Base-by-base conservation (phyloP, 2,888 invertebrate genomes). In the Cancer borealis region DNA sequence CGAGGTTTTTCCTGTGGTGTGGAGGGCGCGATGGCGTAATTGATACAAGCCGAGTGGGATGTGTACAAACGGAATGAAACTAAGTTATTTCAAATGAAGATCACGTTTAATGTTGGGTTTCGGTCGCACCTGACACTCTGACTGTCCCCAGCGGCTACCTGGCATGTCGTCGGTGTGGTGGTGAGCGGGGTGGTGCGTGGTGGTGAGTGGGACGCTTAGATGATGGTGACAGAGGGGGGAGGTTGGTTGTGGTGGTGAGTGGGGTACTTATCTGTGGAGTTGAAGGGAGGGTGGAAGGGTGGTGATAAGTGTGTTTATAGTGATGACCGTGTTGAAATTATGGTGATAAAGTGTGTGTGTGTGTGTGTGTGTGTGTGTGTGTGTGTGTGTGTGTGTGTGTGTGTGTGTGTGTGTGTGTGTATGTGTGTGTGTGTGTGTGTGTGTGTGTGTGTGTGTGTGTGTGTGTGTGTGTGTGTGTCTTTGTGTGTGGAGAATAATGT, bases 1-100 rank as follows among this genome's bases (percentile, higher is more conserved):
- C 79, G 5, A 79, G 2, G 79, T 5, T 79, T 79, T 79, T 79
- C 30, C 26, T 30, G 79, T 21, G 66, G 66, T 17, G 66, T 26
- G 79, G 79, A 12, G 79, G 79, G 12, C 30, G 79, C 79, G 10
- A 30, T 12, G 79, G 30, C 26, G 79, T 79, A 79, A 79, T 79
- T 79, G 79, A 79, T 79, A 79, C 79, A 79, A 79, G 79, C 26
- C 79, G 79, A 79, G 79, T 21, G 79, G 79, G 79, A 79, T 79
- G 79, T 79, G 79, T 79, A 79, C 79, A 79, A 79, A 79, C 30
- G 79, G 79, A 79, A 79, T 79, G 79, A 79, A 30, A 79, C 66
- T 79, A 79, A 30, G 30, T 79, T 79, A 79, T 79, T 79, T 79
- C 79, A 79, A 79, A 79, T 79, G 79, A 79, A 79, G 30, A 79